Conservation (phyloP, 2,113 vertebrate genomes). For the Osmerus eperlanus region DNA sequence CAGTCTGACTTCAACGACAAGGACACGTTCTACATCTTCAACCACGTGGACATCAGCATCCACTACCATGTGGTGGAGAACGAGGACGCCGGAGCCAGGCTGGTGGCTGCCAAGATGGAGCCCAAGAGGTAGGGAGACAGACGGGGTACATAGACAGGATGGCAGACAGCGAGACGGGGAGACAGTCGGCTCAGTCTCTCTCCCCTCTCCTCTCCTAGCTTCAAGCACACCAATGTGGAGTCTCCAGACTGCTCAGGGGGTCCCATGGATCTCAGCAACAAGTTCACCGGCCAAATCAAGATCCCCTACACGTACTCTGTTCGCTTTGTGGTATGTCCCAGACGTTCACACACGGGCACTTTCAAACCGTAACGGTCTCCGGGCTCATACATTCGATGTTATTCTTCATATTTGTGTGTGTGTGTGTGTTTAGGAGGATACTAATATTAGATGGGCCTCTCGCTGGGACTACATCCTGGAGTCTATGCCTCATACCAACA, state of each 20-base stretch:
- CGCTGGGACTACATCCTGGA: conserved; percentile 96
- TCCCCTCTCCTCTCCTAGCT: conserved; percentile 63
- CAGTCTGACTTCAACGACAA: conserved; percentile 86
- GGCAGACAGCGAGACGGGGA: neutral
- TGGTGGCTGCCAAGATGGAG: conserved; percentile 94
- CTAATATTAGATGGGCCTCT: conserved; percentile 86
- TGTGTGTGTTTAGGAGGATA: conserved; percentile 76
- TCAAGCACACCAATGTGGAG: conserved; percentile 76
- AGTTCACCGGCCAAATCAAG: conserved; percentile 72
- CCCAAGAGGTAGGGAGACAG: conserved; percentile 81
- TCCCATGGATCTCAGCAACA: conserved; percentile 87
- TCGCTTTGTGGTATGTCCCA: conserved; percentile 76
- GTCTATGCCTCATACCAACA: conserved; percentile 94
- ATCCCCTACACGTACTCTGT: conserved; percentile 87
- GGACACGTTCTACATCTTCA: conserved; percentile 93
- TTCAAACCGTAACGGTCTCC: neutral
- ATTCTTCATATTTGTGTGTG: neutral
- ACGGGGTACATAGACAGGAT: neutral
- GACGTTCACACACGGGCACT: neutral
- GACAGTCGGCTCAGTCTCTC: neutral
- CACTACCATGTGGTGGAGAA: conserved; percentile 85
- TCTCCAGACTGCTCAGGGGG: conserved; percentile 80
- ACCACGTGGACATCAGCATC: conserved; percentile 92
- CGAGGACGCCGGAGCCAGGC: conserved; percentile 77
- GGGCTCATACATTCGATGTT: neutral